phyloP scores from a whole-genome alignment of 2,113 vertebrate species.

The Aspiorhynchus laticeps region DNA sequence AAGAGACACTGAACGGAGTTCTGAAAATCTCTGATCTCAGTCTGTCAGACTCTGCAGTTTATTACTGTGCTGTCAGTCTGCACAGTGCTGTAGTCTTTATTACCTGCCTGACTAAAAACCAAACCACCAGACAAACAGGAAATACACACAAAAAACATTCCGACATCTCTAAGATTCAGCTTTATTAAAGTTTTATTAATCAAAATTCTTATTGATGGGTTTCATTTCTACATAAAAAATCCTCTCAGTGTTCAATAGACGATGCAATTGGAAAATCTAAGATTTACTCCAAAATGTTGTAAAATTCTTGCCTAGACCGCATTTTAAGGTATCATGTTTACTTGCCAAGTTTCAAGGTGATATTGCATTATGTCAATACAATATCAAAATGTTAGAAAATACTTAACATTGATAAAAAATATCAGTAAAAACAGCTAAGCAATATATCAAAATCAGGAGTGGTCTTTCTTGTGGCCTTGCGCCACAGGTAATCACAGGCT shows the following conservation, averaged over 20 bases:
- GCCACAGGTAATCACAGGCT: too few relatives aligned
- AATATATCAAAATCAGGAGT: neutral
- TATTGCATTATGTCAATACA: neutral
- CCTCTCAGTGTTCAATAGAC: neutral
- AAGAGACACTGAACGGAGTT: conserved; percentile 9
- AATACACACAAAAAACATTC: conserved; percentile 5
- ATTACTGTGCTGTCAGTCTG: conserved; percentile 70
- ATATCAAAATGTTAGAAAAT: neutral
- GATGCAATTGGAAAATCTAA: neutral
- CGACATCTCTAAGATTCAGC: neutral
- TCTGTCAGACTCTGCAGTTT: conserved; percentile 65
- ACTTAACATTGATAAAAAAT: neutral
- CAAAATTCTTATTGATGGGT: neutral
- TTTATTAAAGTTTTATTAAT: too few relatives aligned
- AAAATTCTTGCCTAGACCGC: too few relatives aligned
- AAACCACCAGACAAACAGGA: neutral
- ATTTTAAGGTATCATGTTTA: too few relatives aligned
- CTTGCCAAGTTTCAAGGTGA: too few relatives aligned
- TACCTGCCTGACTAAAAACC: conserved; percentile 59
- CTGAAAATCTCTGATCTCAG: conserved; percentile 50
- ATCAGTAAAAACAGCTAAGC: neutral
- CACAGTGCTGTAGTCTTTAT: conserved; percentile 67
- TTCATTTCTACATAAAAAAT: neutral
- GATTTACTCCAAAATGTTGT: too few relatives aligned
- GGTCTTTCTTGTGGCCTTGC: neutral